Evolutionary conservation across 2,797 vertebrate species (phyloP).

Genomic region (Sebastolobus alascanus): DNA sequence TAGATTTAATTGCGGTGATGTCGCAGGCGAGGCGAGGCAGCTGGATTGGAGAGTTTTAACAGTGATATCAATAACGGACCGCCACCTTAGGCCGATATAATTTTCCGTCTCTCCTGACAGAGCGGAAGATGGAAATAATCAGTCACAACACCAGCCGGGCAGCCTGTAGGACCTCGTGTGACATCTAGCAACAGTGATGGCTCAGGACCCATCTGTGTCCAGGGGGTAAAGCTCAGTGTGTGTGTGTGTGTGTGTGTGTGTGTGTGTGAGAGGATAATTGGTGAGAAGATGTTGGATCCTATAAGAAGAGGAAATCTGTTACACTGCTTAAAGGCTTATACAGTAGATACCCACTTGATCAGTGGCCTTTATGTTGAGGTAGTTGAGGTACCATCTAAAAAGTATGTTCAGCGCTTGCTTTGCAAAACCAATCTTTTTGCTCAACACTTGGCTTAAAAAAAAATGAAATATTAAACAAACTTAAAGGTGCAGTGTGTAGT

Average conservation of each 20-base stretch:
- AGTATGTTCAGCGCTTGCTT: background rate
- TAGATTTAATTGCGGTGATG: conserved; percentile 83
- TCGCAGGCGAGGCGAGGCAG: conserved; percentile 77
- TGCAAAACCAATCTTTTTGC: no score
- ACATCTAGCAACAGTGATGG: conserved; percentile 77
- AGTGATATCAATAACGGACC: conserved; percentile 82
- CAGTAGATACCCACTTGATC: conserved; percentile 17
- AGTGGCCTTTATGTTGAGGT: background rate
- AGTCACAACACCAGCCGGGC: conserved; percentile 79
- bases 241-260: conserved; percentile 31
- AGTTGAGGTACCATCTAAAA: background rate
- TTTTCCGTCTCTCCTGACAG: conserved; percentile 82
- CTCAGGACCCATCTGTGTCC: conserved; percentile 80
- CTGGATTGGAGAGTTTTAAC: conserved; percentile 80
- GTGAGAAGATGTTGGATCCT: conserved; percentile 59
- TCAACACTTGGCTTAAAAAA: background rate
- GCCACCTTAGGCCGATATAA: conserved; percentile 79
- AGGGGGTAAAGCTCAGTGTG: conserved; percentile 53
- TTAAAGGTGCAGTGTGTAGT: background rate
- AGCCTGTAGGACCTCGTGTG: conserved; percentile 78
- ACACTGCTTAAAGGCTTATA: conserved; percentile 41
- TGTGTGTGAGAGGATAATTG: conserved; percentile 58
- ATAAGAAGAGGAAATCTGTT: conserved; percentile 45
- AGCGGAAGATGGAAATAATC: conserved; percentile 83
- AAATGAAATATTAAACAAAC: background rate